Evolutionary conservation across 1,140 invertebrate genomes (phyloP).

Genomic region (Augochlora pura): DNA sequence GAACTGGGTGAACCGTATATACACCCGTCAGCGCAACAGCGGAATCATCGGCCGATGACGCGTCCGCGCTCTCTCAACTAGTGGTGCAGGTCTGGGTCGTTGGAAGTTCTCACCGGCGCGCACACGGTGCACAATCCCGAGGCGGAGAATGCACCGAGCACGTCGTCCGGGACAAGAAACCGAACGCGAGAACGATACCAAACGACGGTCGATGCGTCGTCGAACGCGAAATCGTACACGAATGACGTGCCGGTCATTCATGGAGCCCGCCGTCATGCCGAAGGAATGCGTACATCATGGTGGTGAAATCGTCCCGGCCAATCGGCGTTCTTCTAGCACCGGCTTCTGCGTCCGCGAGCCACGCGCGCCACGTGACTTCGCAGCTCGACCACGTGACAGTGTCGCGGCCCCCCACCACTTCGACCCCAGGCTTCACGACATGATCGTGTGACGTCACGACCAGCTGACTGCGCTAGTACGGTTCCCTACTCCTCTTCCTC

Average conservation of each 20-base stretch:
- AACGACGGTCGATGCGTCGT: slow-evolving; percentile 44
- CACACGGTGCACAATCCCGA: background rate
- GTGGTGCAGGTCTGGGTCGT: background rate
- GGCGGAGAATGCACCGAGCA: background rate
- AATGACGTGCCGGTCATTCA: slow-evolving; percentile 77
- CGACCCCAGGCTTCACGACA: slow-evolving; percentile 56
- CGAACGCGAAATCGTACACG: slow-evolving; percentile 62
- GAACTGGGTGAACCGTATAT: background rate
- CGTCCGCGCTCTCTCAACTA: slow-evolving; percentile 51
- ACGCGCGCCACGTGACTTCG: slow-evolving; percentile 58
- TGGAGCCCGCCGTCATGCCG: slow-evolving; percentile 72
- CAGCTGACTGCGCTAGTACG: slow-evolving; percentile 73
- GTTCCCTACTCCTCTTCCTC: slow-evolving; percentile 50
- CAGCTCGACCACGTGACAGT: slow-evolving; percentile 59
- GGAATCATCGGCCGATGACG: slow-evolving; percentile 60
- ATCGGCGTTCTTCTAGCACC: slow-evolving; percentile 43
- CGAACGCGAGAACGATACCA: background rate
- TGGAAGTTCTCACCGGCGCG: background rate
- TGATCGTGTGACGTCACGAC: slow-evolving; percentile 73
- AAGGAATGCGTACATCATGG: slow-evolving; percentile 73
- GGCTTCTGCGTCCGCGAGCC: slow-evolving; percentile 49
- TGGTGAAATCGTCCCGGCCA: slow-evolving; percentile 52
- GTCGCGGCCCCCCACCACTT: slow-evolving; percentile 11
- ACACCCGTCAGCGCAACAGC: slow-evolving; percentile 17
- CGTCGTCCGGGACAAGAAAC: background rate